Conservation (phyloP, 2,888 invertebrate species). For the Ditylenchus weischeri region DNA sequence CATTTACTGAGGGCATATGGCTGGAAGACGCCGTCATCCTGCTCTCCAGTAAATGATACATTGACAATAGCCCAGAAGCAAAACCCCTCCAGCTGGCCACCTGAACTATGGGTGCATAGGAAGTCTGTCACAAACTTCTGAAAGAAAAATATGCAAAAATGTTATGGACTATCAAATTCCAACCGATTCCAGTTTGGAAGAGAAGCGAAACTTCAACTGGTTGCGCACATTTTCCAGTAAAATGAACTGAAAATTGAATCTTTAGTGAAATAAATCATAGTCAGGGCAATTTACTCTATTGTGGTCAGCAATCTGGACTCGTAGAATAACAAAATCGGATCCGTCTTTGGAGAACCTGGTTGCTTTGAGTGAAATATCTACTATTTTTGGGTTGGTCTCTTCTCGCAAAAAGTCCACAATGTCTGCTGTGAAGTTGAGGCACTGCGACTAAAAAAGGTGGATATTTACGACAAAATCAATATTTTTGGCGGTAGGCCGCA, state of each 20-base stretch:
- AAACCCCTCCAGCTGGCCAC: not conserved
- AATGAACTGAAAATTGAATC: constrained; percentile 22
- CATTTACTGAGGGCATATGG: constrained; percentile 28
- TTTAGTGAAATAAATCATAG: not conserved
- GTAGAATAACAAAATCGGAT: constrained; percentile 17
- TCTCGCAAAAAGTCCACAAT: constrained; percentile 11
- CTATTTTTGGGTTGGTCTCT: constrained; percentile 2
- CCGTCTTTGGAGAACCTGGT: not conserved
- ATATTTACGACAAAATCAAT: not conserved
- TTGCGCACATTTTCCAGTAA: constrained; percentile 18
- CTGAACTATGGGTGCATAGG: not conserved
- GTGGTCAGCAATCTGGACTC: constrained; percentile 7
- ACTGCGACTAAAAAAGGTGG: not conserved
- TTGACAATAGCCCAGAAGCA: constrained; percentile 23
- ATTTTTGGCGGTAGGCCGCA: too few species aligned
- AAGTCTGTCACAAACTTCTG: constrained; percentile 16
- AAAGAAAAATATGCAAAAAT: constrained; percentile 7
- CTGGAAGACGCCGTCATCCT: constrained; percentile 9
- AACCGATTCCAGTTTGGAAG: constrained; percentile 16
- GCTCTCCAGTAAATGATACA: constrained; percentile 6
- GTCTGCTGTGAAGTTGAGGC: constrained; percentile 1
- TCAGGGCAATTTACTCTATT: constrained; percentile 7
- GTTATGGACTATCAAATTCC: not conserved
- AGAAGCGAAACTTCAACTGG: constrained; percentile 15
- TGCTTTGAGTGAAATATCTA: constrained; percentile 1